These are phyloP conservation scores for Boulengeromyrus knoepffleri DNA, from an alignment of 2,113 vertebrate genomes.

Conservation along the genomic window DNA sequence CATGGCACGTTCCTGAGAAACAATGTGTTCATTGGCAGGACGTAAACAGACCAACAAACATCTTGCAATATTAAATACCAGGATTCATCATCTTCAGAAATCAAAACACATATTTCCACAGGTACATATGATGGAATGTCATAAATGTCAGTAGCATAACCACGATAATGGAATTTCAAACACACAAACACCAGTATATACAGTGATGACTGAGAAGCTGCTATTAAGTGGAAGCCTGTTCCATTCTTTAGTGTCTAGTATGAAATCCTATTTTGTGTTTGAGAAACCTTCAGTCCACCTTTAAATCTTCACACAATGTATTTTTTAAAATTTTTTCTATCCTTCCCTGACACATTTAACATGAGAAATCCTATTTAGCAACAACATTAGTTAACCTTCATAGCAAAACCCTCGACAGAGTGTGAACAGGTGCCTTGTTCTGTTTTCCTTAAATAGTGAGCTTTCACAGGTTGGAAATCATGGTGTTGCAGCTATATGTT, in stretches of 20 bases:
- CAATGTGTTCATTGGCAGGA: slow-evolving; percentile 36
- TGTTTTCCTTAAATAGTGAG: not conserved
- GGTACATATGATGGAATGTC: not conserved
- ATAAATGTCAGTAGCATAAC: not conserved
- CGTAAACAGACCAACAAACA: not conserved
- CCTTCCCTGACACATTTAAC: not conserved
- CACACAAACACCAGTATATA: not conserved
- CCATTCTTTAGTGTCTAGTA: not conserved
- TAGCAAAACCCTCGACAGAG: not conserved
- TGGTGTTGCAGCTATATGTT: not conserved
- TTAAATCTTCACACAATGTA: not conserved
- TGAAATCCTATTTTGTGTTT: not conserved
- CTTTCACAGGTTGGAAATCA: not conserved
- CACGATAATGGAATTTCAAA: not conserved
- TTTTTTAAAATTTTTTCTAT: not conserved
- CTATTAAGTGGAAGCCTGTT: not conserved
- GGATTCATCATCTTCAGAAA: not conserved
- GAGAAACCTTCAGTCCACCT: not conserved
- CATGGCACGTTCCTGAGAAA: slow-evolving; percentile 57
- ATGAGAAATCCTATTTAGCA: not conserved
- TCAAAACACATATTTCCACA: not conserved
- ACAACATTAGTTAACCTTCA: not conserved
- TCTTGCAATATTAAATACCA: not conserved
- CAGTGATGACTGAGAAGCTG: not conserved
- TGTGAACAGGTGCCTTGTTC: not conserved